These are phyloP conservation scores for Colletes gigas DNA, from an alignment of 1,140 invertebrate species.

Conservation along the genomic window DNA sequence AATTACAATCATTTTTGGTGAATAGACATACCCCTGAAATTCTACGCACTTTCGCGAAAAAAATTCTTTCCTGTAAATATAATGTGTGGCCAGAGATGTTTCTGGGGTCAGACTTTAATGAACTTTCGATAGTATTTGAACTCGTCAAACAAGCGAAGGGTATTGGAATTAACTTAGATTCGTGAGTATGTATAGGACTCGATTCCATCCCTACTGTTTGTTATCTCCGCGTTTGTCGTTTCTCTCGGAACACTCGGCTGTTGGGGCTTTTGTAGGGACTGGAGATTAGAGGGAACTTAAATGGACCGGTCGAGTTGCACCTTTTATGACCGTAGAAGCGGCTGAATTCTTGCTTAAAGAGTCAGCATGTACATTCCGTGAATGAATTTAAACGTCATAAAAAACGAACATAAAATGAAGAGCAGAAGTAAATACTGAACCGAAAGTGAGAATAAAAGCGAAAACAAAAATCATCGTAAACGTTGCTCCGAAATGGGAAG, in stretches of 20 bases:
- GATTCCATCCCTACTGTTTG: background rate
- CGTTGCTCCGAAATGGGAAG: background rate
- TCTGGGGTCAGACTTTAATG: no score
- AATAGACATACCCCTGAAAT: no score
- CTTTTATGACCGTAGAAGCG: background rate
- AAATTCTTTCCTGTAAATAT: no score
- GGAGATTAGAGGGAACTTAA: conserved; percentile 2
- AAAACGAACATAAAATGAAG: background rate
- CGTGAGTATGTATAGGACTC: no score
- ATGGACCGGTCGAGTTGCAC: background rate
- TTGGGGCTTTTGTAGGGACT: background rate
- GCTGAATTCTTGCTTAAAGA: background rate
- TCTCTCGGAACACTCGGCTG: background rate
- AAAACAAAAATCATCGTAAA: background rate
- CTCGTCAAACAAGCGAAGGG: no score
- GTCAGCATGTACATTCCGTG: no score
- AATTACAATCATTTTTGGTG: no score
- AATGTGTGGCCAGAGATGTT: no score
- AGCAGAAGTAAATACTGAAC: background rate
- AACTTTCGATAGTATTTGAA: no score
- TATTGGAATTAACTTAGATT: no score
- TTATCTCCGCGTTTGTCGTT: conserved; percentile 6
- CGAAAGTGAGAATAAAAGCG: background rate
- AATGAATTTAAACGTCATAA: background rate
- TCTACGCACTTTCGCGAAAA: no score